phyloP scores from a whole-genome alignment of 2,113 vertebrate genomes.

The Litocranius walleri region DNA sequence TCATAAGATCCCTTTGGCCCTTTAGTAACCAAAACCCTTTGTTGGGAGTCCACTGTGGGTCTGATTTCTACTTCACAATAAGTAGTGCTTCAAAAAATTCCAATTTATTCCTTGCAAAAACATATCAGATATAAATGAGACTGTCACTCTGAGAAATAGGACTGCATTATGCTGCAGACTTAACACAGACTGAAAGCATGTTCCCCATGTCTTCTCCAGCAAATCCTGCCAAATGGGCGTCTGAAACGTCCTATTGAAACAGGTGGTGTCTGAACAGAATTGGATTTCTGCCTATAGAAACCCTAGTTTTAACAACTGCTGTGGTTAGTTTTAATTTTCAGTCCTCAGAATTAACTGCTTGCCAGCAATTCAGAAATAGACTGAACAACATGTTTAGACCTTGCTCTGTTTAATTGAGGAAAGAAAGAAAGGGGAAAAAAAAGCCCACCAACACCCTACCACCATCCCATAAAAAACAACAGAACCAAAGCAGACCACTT shows the following conservation, averaged over 20 bases:
- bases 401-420: conserved; percentile 45
- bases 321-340: conserved; percentile 59
- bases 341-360: conserved; percentile 67
- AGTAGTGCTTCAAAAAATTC: conserved; percentile 42
- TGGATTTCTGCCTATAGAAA: conserved; percentile 60
- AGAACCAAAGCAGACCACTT: conserved; percentile 1
- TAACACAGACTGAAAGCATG: conserved; percentile 56
- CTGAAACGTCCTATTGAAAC: conserved; percentile 60
- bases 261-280: conserved; percentile 58
- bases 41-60: background rate
- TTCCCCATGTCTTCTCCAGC: conserved; percentile 36
- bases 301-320: conserved; percentile 63
- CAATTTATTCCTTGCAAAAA: conserved; percentile 49
- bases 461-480: background rate
- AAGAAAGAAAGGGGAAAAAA: background rate
- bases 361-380: conserved; percentile 57
- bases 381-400: conserved; percentile 60
- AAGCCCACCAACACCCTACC: background rate
- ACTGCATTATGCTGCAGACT: conserved; percentile 52
- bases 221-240: conserved; percentile 58
- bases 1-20: background rate
- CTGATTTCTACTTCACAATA: conserved; percentile 31
- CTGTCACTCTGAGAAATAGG: conserved; percentile 27
- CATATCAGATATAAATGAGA: conserved; percentile 38
- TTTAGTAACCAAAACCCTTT: conserved; percentile 15